Conservation (phyloP, 2,888 invertebrate genomes). For the Diarsia rubi region DNA sequence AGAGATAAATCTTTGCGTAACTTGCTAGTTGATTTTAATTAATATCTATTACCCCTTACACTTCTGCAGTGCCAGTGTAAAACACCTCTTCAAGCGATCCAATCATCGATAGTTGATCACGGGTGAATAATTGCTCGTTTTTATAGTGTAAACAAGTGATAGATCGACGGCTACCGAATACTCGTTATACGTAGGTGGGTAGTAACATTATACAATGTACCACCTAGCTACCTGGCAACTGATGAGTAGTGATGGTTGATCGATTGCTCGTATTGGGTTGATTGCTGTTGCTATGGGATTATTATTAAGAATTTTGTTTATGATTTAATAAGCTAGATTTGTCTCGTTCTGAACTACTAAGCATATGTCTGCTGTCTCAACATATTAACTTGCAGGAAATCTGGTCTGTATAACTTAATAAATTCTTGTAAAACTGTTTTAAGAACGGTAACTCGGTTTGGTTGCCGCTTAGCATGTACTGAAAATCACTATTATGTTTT, state of each 20-base stretch:
- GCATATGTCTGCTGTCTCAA: neutral
- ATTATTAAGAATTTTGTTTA: neutral
- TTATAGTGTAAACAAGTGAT: slow-evolving; percentile 57
- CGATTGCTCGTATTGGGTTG: slow-evolving; percentile 11
- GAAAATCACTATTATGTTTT: neutral
- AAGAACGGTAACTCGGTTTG: neutral
- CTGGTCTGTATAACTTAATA: neutral
- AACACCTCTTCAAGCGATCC: slow-evolving; percentile 45
- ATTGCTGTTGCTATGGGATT: slow-evolving; percentile 2
- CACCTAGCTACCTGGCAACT: neutral
- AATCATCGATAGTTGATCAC: slow-evolving; percentile 66
- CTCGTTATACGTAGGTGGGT: slow-evolving; percentile 14
- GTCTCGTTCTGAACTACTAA: neutral
- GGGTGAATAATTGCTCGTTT: slow-evolving; percentile 63
- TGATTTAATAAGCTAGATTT: neutral
- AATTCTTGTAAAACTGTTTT: neutral
- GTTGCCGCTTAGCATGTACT: neutral
- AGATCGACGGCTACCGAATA: slow-evolving; percentile 52
- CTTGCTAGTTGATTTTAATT: no score
- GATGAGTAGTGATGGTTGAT: slow-evolving; percentile 31
- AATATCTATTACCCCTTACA: no score
- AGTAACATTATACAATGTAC: neutral
- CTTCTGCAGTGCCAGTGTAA: slow-evolving; percentile 23
- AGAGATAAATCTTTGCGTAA: no score
- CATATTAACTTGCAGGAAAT: no score